phyloP scores from a whole-genome alignment of 2,888 invertebrate genomes.

The Deladenus siricidicola region DNA sequence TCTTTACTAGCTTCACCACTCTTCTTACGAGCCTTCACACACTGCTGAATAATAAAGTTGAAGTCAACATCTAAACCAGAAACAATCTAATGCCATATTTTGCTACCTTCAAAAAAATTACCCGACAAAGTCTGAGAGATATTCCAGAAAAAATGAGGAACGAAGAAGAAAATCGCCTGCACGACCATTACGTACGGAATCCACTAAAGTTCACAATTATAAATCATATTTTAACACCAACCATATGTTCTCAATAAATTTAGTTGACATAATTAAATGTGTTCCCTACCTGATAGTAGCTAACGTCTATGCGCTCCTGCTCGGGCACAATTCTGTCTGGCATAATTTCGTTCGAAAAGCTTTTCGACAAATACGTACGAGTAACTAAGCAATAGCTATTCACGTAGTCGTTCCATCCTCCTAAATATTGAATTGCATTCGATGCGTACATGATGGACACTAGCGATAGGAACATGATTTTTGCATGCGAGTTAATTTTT shows the following conservation, averaged over 20 bases:
- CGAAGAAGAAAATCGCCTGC: neutral
- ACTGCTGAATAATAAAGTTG: neutral
- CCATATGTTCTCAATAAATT: neutral
- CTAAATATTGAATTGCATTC: too few relatives aligned
- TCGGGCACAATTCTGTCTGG: neutral
- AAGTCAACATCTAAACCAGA: conserved; percentile 8
- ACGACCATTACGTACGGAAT: neutral
- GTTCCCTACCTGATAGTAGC: conserved; percentile 4
- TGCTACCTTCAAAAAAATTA: neutral
- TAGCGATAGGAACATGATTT: neutral
- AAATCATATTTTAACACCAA: neutral
- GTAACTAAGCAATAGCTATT: conserved; percentile 1
- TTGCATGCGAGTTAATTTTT: neutral
- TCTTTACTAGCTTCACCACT: neutral
- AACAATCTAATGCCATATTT: neutral
- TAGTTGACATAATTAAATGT: neutral
- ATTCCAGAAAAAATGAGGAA: conserved; percentile 1
- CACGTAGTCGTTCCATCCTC: neutral
- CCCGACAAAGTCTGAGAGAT: neutral
- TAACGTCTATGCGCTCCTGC: neutral
- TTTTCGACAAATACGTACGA: neutral
- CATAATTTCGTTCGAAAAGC: neutral
- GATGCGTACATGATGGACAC: neutral
- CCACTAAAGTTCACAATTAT: neutral
- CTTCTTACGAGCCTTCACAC: neutral